Base-by-base conservation (phyloP, 2,113 vertebrate genomes). In the Gopherus flavomarginatus region DNA sequence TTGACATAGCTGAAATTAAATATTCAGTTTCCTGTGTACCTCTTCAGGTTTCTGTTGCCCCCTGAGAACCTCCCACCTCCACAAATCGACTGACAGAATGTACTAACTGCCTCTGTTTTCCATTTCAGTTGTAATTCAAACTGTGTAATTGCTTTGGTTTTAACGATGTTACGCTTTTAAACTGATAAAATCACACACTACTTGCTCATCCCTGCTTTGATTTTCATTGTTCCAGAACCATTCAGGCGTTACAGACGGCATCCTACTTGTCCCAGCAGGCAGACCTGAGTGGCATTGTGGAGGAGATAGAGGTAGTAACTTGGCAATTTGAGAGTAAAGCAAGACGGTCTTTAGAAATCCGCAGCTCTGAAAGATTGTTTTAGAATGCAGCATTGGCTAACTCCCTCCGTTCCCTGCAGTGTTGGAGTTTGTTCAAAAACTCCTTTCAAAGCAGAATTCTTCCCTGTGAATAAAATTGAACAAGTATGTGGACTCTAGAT, bases 231-330 rank as follows among this genome's bases (percentile, higher is more conserved):
- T 98, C 86, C 98, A 99, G 99, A 44, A 99, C 99, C 35, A 98
- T 99, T 54, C 98, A 98, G 92, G 99, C 99, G 81, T 98, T 99
- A 95, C 99, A 99, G 94, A 99, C 99, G 0, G 99, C 99, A 8
- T 99, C 99, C 50, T 98, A 99, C 78, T 98, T 99, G 75, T 99
- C 99, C 92, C 98, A 99, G 97, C 99, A 99, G 95, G 99, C 99
- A 42, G 99, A 99, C 89, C 98, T 99, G 2, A 99, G 99, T 87
- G 98, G 98, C 93, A 99, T 99, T 52, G 98, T 99, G 92, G 99
- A 99, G 92, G 99, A 99, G 96, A 99, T 99, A 82, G 99, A 99
- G 99, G 99, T 99, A 97, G 90, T 98, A 87, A 89, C 77, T 75
- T 8, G 47, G 47, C 47, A 49, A 49, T 49, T 49, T 49, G 47